phyloP scores from a whole-genome alignment of 2,797 vertebrate genomes.

The Galago senegalensis region DNA sequence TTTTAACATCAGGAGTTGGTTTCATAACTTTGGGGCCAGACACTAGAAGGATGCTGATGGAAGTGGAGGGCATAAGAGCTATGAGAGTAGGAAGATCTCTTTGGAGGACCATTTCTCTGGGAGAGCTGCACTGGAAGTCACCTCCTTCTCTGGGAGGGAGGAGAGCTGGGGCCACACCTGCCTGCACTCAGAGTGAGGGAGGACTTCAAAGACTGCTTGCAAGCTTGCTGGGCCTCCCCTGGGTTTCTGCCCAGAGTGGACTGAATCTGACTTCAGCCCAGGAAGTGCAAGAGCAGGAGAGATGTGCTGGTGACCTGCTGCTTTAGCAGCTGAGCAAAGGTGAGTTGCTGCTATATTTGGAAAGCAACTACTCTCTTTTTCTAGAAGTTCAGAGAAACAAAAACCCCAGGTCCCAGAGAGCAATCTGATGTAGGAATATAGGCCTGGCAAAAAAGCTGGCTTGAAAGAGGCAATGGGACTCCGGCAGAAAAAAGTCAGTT shows the following conservation, averaged over 20 bases:
- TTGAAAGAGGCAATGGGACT: not conserved
- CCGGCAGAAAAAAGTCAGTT: not conserved
- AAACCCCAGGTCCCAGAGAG: not conserved
- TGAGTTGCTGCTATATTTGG: not conserved
- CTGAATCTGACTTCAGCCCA: not conserved
- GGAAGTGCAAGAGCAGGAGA: not conserved
- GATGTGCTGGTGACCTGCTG: not conserved
- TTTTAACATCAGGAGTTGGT: not conserved
- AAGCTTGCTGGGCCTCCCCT: not conserved
- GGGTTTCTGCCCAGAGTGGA: not conserved
- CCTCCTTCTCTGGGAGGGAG: not conserved
- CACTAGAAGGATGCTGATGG: not conserved
- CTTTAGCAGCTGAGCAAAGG: not conserved
- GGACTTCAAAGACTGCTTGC: not conserved
- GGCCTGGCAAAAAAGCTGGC: not conserved
- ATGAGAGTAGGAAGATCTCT: not conserved
- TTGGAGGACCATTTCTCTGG: not conserved
- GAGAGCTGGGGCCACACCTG: not conserved
- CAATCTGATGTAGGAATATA: not conserved
- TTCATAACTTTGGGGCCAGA: not conserved
- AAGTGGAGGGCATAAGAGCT: not conserved
- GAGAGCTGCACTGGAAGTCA: not conserved
- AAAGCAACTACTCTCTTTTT: constrained; percentile 15
- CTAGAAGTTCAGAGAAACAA: not conserved
- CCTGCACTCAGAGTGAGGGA: not conserved